Base-by-base conservation (phyloP, 2,888 invertebrate species). In the Trissonchulus sp. region DNA sequence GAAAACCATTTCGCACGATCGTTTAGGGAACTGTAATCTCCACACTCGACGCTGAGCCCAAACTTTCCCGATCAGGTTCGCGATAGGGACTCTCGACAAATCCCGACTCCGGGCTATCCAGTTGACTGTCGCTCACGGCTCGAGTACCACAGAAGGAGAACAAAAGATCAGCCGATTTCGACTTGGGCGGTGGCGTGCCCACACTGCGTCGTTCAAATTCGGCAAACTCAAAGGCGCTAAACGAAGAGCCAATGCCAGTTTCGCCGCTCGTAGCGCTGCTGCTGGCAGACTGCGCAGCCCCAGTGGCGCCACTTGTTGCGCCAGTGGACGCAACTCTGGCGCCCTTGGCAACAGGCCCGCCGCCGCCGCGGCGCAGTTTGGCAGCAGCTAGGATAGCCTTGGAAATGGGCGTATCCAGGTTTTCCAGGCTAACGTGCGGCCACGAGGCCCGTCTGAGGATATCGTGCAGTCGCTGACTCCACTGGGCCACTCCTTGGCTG, bases 21-120 rank as follows among this genome's bases (percentile, higher is more conserved):
- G n/a, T n/a, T 79, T 73, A 80, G 63, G 77, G 71, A 31, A 80
- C 80, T 28, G 79, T 77, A 62, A 82, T 81, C 74, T 82, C 82
- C 33, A 80, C 77, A 72, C 80, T 79, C 60, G 79, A 79, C 60
- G 78, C 74, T 34, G 81, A 82, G 62, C 78, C 74, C 36, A 80
- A 77, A 30, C 79, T 80, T 33, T 80, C 80, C 33, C 78, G 72
- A 33, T 82, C 81, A 31, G 79, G 78, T n/a, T 80, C 80, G 35
- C 68, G 68, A 23, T 73, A 15, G 65, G 71, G 72, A 3, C 33
- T 30, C 60, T 77, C 77, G 38, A 76, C 76, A 74, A 77, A 79
- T 18, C 79, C 80, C 37, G 80, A 80, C 74, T 80, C 80, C 28
- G 79, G 80, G 31, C 79, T 77, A 65, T 79, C 79, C 33, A 60